phyloP scores from a whole-genome alignment of 1,140 invertebrate genomes.

The Oryctes rhinoceros region DNA sequence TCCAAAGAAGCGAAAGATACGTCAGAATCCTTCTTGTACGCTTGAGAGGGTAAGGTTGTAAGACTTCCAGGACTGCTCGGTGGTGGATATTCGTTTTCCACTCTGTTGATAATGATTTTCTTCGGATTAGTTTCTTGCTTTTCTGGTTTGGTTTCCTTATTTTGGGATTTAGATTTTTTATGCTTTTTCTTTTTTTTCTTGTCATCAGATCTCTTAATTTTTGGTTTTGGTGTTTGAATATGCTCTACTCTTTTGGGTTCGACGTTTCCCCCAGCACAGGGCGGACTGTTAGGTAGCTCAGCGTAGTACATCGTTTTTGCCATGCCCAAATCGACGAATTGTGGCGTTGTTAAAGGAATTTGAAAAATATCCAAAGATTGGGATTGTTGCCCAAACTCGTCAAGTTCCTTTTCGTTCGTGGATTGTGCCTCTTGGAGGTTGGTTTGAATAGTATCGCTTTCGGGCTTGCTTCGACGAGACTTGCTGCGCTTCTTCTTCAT shows the following conservation, averaged over 20 bases:
- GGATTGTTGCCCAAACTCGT: background rate
- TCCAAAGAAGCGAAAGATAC: background rate
- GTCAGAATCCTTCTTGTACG: background rate
- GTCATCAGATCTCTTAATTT: no score
- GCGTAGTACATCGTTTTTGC: conserved; percentile 33
- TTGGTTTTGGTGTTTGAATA: background rate
- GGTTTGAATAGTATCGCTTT: background rate
- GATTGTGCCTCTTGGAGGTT: background rate
- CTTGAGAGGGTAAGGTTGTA: background rate
- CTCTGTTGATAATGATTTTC: background rate
- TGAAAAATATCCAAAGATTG: background rate
- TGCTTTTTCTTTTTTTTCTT: conserved; percentile 17
- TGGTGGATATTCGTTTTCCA: background rate
- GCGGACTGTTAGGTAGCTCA: conserved; percentile 13
- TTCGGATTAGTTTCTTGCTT: background rate
- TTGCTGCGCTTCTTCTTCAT: conserved; percentile 3
- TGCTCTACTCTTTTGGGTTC: background rate
- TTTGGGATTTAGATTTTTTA: background rate
- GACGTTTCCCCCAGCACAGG: background rate
- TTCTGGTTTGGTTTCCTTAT: background rate
- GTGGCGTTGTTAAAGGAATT: no score
- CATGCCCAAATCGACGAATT: conserved; percentile 4
- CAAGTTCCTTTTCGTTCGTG: background rate
- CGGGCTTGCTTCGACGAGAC: background rate
- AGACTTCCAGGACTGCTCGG: conserved; percentile 18